Evolutionary conservation across 2,797 vertebrate species (phyloP).

Genomic region (Menidia menidia): DNA sequence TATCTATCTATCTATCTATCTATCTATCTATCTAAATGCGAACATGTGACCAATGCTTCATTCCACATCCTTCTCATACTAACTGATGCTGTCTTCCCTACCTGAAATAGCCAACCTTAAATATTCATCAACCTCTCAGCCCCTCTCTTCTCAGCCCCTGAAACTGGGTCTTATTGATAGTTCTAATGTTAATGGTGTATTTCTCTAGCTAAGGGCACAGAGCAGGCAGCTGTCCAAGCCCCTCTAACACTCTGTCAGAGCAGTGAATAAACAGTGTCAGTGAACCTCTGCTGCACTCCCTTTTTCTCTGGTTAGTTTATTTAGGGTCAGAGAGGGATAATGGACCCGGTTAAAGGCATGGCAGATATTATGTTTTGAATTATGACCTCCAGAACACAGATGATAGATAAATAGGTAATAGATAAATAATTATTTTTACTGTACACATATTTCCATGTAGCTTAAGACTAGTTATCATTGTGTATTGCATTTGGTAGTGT

Average conservation of each 20-base stretch:
- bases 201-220: conserved; percentile 63
- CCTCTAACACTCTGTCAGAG: conserved; percentile 83
- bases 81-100: conserved; percentile 52
- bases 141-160: conserved; percentile 48
- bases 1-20: too few species aligned
- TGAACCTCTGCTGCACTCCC: conserved; percentile 69
- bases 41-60: conserved; percentile 64
- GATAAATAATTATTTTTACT: too few species aligned
- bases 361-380: conserved; percentile 31
- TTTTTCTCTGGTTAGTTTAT: conserved; percentile 90
- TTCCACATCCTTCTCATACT: conserved; percentile 28
- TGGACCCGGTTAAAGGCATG: conserved; percentile 63
- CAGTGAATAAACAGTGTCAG: conserved; percentile 84
- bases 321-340: conserved; percentile 87
- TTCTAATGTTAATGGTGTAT: conserved; percentile 81
- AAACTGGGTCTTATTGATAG: conserved; percentile 69
- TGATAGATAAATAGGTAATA: not conserved
- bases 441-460: not conserved
- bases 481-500: not conserved
- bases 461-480: not conserved
- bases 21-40: too few species aligned
- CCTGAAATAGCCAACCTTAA: conserved; percentile 60
- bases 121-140: conserved; percentile 66
- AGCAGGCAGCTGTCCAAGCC: conserved; percentile 63
- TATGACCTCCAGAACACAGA: not conserved